Evolutionary conservation across 2,797 vertebrate species (phyloP), one percentile per base, ranked within the genome.

Genomic region (Mergus octosetaceus): DNA sequence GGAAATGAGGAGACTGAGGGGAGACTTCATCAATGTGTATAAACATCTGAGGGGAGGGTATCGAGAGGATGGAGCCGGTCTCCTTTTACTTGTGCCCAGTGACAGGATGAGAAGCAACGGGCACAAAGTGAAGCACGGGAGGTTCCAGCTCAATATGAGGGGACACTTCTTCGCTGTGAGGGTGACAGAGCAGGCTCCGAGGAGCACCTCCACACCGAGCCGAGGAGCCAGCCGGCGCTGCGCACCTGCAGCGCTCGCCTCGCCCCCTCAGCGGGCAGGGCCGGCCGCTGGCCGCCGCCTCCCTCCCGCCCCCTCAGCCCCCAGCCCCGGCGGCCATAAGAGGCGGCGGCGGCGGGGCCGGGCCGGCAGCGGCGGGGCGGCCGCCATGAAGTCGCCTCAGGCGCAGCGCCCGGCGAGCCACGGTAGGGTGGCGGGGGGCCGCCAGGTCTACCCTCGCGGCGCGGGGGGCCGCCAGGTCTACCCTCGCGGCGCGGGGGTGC

Each of bases 321-420:
- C 61, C 30, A 4, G 18, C 71, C 51, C 73, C 60, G n/a, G 13
- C 17, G 7, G 60, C 49, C 87, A 84, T 92, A 93, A 94, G 83
- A 69, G 12, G 32, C 51, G 20, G 41, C 12, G 16, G 65, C 69
- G 30, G 58, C 30, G 2, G 6, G 0, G 12, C 18, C 0, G 3
- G 3, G 14, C 54, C 1, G 53, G 73, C 22, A 11, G 77, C 1
- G 28, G 36, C 13, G 17, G 76, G 36, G 32, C 18, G 19, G 38
- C 47, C 32, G 19, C 85, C 90, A 98, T 98, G 97, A 98, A 97
- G 79, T 85, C 97, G 2, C 93, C 74, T 22, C 17, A 68, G 51
- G 53, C 65, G 4, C 65, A 80, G 85, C 36, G 81, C 39, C 47
- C 70, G 13, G 38, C 82, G 21, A 65, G 74, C 12, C 53, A 34